Evolutionary conservation across 2,797 vertebrate species (phyloP).

Genomic region (Gobio occitaniae): DNA sequence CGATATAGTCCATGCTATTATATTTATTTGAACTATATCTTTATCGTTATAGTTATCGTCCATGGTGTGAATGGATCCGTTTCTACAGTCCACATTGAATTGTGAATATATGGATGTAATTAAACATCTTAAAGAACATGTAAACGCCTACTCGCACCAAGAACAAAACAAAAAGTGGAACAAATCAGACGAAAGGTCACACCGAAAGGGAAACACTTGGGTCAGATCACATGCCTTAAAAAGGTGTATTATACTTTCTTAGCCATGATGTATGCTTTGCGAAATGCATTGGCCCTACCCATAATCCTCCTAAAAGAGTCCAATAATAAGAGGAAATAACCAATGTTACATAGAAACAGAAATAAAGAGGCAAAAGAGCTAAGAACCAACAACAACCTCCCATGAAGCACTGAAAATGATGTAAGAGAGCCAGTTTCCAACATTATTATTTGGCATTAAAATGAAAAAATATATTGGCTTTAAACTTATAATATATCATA

Average conservation of each 20-base stretch:
- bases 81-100: neutral
- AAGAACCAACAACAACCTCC: neutral
- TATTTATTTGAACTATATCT: neutral
- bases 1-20: neutral
- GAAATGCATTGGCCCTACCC: neutral
- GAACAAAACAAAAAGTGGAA: neutral
- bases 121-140: neutral
- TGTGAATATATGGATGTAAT: neutral
- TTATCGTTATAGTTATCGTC: neutral
- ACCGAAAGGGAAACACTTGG: neutral
- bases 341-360: neutral
- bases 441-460: neutral
- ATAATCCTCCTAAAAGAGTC: neutral
- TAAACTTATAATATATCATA: neutral
- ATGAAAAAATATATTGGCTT: neutral
- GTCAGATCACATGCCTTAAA: neutral
- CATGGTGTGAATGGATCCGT: neutral
- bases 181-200: neutral
- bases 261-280: neutral
- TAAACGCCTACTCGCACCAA: conserved; percentile 34
- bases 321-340: conserved; percentile 2
- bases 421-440: neutral
- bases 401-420: neutral
- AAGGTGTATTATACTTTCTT: neutral
- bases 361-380: neutral